Base-by-base conservation (phyloP, 2,888 invertebrate genomes). In the Drosophila siamana region DNA sequence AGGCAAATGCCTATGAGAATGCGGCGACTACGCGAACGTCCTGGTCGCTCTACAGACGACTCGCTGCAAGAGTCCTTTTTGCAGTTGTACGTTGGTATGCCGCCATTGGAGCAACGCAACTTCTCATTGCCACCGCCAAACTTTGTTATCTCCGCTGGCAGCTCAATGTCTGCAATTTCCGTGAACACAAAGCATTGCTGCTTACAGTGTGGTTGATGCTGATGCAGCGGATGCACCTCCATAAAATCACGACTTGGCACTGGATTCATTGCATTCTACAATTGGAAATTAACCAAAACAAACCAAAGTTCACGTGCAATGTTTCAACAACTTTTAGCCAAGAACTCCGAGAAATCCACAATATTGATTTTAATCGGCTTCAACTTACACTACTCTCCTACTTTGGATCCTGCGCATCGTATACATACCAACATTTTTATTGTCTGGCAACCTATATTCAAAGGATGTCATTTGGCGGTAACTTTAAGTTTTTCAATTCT, bases 121-220 rank as follows among this genome's bases (percentile, higher is more conserved):
- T 92, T 92, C 61, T 92, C 92, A 54, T 74, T 87, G 55, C 84
- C 85, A 2, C 83, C 83, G 7, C 91, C 89, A 19, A 91, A 92
- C 66, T 92, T 92, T 11, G 91, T 91, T 66, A 92, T 91, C 80
- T 92, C 92, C 7, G 92, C 91, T 28, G 92, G 92, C 50, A 92
- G 76, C 69, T 92, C 92, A 41, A 92, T 92, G 47, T 92, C 92
- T 36, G 92, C 91, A 15, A 92, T 92, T 72, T 92, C 92, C 6
- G 92, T 92, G 73, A 92, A 92, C 19, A 91, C 92, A 80, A 92
- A 92, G 61, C 91, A 92, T 84, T 92, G 92, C 77, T 92, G 92
- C 78, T 92, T 92, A 78, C 92, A 92, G 57, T 90, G 90, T 11
- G 85, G 90, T 41, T 88, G 88, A 55, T 89, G 91, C 60, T 89